Conservation (phyloP, 2,113 vertebrate species). For the Cryptoleucopteryx plumbea region DNA sequence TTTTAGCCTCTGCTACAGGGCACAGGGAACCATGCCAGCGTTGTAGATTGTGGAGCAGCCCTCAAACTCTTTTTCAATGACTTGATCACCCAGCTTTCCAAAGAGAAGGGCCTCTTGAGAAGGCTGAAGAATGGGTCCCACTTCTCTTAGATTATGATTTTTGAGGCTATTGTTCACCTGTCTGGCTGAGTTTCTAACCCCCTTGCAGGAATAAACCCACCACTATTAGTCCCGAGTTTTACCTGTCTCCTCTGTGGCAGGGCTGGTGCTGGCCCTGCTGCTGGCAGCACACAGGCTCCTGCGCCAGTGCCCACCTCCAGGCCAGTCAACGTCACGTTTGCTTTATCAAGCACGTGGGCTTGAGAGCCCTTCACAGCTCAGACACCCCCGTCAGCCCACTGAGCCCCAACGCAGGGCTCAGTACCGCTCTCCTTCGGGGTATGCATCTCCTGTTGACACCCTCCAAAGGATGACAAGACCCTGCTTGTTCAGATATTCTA, state of each 20-base stretch:
- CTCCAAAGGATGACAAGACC: not conserved
- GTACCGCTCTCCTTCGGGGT: not conserved
- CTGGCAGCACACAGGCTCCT: not conserved
- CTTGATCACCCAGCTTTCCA: not conserved
- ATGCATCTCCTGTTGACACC: not conserved
- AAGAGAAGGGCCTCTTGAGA: not conserved
- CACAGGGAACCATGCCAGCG: not conserved
- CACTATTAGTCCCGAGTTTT: not conserved
- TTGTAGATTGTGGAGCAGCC: not conserved
- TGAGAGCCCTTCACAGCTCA: not conserved
- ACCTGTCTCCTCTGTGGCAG: not conserved
- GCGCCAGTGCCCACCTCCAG: not conserved
- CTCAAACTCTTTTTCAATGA: not conserved
- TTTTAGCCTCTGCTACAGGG: conserved; percentile 42
- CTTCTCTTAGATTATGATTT: not conserved
- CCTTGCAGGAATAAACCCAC: not conserved
- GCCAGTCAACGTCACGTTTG: not conserved
- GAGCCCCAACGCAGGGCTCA: not conserved
- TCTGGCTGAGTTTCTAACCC: not conserved
- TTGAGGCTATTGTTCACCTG: not conserved
- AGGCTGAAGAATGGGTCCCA: not conserved
- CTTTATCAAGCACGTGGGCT: not conserved
- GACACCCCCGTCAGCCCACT: not conserved
- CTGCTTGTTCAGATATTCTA: not conserved
- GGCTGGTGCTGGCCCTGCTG: not conserved